Evolutionary conservation across 1,140 invertebrate species (phyloP).

Genomic region (Adoxophyes honmai): DNA sequence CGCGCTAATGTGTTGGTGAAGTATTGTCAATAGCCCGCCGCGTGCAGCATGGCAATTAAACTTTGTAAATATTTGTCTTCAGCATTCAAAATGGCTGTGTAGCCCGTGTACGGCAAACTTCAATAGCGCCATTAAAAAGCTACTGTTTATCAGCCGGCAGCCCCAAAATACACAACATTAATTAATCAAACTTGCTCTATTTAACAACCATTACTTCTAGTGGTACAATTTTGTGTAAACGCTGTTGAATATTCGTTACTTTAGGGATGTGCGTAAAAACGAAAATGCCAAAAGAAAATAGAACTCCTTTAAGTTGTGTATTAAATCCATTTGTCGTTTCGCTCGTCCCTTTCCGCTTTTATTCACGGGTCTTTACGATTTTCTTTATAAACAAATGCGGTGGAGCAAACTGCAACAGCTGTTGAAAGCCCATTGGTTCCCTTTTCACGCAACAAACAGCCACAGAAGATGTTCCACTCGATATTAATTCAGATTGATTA

Average conservation of each 20-base stretch:
- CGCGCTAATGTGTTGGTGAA: too few species aligned
- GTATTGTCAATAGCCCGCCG: neutral
- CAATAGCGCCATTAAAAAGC: constrained; percentile 39
- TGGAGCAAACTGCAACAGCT: constrained; percentile 11
- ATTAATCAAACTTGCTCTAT: too few species aligned
- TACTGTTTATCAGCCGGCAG: neutral
- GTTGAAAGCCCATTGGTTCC: neutral
- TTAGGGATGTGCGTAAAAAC: too few species aligned
- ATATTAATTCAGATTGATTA: neutral
- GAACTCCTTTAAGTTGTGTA: constrained; percentile 4
- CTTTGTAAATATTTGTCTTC: constrained; percentile 22
- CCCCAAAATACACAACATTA: too few species aligned
- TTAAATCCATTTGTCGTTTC: neutral
- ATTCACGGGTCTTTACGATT: neutral
- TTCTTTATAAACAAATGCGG: constrained; percentile 16
- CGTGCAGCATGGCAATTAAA: constrained; percentile 17
- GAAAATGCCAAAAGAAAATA: neutral
- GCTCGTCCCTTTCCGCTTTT: neutral
- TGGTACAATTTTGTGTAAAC: too few species aligned
- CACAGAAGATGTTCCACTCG: neutral
- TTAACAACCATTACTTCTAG: too few species aligned
- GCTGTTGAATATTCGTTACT: too few species aligned
- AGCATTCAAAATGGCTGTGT: constrained; percentile 24
- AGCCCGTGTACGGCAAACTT: constrained; percentile 24
- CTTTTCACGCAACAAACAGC: neutral